Percentiles rank a stretch among this genome's conserved stretches.
Conservation (phyloP, 1,140 invertebrate species). For the Pantala flavescens region DNA sequence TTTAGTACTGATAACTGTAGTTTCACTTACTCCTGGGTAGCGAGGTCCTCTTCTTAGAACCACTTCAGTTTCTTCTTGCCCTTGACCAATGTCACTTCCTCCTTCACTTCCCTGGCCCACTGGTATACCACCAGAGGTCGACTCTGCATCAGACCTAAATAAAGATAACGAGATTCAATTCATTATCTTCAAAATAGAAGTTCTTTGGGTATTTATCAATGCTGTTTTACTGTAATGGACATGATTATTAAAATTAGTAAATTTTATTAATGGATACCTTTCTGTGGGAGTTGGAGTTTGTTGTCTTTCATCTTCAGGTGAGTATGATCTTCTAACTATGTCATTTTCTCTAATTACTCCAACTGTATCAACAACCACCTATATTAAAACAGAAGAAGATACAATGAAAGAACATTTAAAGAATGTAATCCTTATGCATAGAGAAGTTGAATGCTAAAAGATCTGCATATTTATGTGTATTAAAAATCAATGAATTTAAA, state of each 20-base stretch:
- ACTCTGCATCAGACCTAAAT: not conserved
- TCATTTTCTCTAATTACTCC: not conserved
- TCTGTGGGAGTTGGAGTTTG: not conserved
- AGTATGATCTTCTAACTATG: not conserved
- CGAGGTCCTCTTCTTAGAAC: slow-evolving; percentile 47
- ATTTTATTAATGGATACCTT: not conserved
- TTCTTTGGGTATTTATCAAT: no score
- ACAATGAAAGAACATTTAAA: no score
- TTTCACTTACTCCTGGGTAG: slow-evolving; percentile 32
- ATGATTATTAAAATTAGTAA: no score
- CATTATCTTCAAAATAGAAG: not conserved
- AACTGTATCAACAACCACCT: not conserved
- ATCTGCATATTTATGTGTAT: no score
- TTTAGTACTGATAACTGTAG: no score
- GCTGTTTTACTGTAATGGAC: no score
- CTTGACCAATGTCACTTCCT: not conserved
- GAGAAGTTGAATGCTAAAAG: no score
- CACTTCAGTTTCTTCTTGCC: slow-evolving; percentile 34
- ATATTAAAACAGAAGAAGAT: not conserved
- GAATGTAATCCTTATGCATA: no score
- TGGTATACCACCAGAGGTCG: not conserved
- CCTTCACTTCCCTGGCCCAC: not conserved
- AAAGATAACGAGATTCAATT: not conserved
- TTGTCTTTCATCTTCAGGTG: not conserved
- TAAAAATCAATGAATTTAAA: no score